These are phyloP conservation scores for Drosophila tripunctata DNA, from an alignment of 2,888 invertebrate genomes.

Conservation along the genomic window DNA sequence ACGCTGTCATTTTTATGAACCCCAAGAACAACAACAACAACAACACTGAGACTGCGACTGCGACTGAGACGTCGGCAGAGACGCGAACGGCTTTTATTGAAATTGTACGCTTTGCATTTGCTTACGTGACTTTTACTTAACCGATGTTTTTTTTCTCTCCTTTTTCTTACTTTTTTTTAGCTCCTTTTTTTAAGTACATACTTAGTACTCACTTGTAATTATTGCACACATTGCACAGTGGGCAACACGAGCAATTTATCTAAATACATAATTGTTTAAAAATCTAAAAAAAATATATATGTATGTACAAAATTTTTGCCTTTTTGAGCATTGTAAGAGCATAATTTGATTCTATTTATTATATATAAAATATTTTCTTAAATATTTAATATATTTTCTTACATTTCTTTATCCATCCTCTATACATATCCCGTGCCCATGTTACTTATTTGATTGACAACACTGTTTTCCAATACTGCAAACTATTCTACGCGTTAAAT, in stretches of 20 bases:
- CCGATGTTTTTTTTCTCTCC: slow-evolving; percentile 8
- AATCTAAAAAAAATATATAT: no score
- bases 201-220: slow-evolving; percentile 40
- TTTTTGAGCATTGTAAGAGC: no score
- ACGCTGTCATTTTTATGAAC: slow-evolving; percentile 38
- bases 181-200: slow-evolving; percentile 7
- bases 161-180: slow-evolving; percentile 2
- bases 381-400: no score
- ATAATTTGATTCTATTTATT: no score
- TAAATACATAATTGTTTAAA: not conserved
- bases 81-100: slow-evolving; percentile 45
- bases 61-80: slow-evolving; percentile 12
- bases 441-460: no score
- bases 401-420: no score
- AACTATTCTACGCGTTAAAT: not conserved
- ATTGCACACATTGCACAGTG: slow-evolving; percentile 40
- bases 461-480: not conserved
- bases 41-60: not conserved
- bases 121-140: slow-evolving; percentile 62
- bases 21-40: slow-evolving; percentile 9
- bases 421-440: no score
- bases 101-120: slow-evolving; percentile 51
- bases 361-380: no score
- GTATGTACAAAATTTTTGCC: not conserved
- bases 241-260: slow-evolving; percentile 3